Percentiles rank a stretch among this genome's conserved stretches.
Evolutionary conservation across 64 coral and sea anemone species (phyloP).

Genomic region (Platygyra sinensis): DNA sequence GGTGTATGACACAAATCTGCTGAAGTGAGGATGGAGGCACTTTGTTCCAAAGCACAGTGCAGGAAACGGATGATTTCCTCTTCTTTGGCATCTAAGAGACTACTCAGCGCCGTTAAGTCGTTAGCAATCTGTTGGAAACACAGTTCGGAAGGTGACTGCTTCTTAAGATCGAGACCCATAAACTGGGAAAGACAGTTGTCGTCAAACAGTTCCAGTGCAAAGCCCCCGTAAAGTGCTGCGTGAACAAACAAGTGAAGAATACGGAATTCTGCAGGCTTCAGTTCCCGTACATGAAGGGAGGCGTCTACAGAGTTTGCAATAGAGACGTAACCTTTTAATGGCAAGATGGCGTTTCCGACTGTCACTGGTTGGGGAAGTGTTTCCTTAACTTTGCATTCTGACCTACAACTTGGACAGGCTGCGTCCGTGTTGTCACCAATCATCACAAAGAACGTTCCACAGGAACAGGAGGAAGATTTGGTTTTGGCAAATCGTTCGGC

Average conservation of each 20-base stretch:
- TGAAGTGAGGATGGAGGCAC: constrained; percentile 21
- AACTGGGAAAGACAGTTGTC: constrained; percentile 25
- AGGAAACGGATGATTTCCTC: constrained; percentile 66
- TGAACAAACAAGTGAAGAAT: constrained; percentile 74
- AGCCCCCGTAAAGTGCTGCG: constrained; percentile 60
- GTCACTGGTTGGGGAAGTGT: not conserved
- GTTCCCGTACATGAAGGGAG: constrained; percentile 32
- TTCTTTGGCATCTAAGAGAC: constrained; percentile 60
- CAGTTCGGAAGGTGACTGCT: constrained; percentile 18
- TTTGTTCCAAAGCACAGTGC: constrained; percentile 61
- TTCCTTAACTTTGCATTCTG: constrained; percentile 24
- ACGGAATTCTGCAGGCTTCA: constrained; percentile 76
- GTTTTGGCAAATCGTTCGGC: not conserved
- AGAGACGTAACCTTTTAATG: constrained; percentile 41
- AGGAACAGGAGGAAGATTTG: not conserved
- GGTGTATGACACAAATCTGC: not conserved
- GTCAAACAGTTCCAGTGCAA: constrained; percentile 56
- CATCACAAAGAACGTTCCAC: not conserved
- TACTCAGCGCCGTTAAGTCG: constrained; percentile 58
- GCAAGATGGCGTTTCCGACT: not conserved
- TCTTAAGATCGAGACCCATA: not conserved
- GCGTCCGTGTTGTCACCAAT: not conserved
- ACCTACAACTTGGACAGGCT: constrained; percentile 40
- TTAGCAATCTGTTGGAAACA: constrained; percentile 66
- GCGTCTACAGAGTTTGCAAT: not conserved